Base-by-base conservation (phyloP, 1,140 invertebrate species). In the Druon quercuslanigerum region DNA sequence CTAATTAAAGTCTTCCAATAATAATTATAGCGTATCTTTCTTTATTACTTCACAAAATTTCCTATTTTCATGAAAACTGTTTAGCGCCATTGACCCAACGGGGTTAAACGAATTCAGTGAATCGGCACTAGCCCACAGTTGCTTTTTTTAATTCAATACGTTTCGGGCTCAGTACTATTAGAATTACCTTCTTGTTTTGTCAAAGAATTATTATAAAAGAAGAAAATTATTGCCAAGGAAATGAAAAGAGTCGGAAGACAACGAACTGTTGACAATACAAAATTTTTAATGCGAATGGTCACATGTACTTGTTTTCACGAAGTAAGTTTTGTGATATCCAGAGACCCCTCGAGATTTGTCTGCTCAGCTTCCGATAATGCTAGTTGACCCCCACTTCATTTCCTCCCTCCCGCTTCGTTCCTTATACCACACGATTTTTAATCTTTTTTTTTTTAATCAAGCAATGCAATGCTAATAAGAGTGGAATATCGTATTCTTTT, bases 31-130 rank as follows among this genome's bases (percentile, higher is more conserved):
- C 40, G 7, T 9, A 46, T 9, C 40, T 46, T 46, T 46, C 11
- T 46, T 46, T 46, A 46, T 11, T 46, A 46, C 40, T 46, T 46
- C 40, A n/a, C 6, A 54, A 17, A 54, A 17, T 54, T 19, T 54
- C n/a, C n/a, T 6, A 54, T 54, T 16, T 54, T 17, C 4, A 54
- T 19, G 72, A 74, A 77, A 82, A 77, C 75, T 60, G 75, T 19
- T 50, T 3, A 54, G 74, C 14, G 73, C 77, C 56, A 70, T 72
- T 83, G 80, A 87, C 80, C 80, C 80, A 78, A 66, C 56, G 57
- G 79, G 78, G 82, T 86, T 84, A 87, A 87, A 77, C 76, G 70
- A 70, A 87, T 86, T 83, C 85, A 74, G 79, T 75, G 82, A 80
- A 83, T 83, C 83, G 80, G 79, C 77, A 78, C 40, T 74, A 81